phyloP scores from a whole-genome alignment of 2,888 invertebrate species.

The Ophraella communa region DNA sequence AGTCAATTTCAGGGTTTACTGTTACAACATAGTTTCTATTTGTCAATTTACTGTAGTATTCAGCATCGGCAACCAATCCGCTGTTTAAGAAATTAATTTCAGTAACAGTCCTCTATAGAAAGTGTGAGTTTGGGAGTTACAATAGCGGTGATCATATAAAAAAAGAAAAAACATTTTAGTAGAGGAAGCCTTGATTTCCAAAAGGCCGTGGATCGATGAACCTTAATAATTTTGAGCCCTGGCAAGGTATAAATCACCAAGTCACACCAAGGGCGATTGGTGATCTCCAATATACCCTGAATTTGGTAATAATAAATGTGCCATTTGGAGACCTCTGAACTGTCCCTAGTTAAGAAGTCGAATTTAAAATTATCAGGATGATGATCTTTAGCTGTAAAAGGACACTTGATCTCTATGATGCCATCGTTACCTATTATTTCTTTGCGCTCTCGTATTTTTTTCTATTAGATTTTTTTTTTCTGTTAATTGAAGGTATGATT shows the following conservation, averaged over 20 bases:
- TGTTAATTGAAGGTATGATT: neutral
- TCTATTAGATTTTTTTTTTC: neutral
- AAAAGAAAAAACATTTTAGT: constrained; percentile 4
- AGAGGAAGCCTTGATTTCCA: neutral
- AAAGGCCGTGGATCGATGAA: too few relatives aligned
- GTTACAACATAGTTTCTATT: too few relatives aligned
- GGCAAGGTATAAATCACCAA: neutral
- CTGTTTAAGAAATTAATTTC: too few relatives aligned
- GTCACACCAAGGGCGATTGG: too few relatives aligned
- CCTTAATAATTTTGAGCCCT: too few relatives aligned
- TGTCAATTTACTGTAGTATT: neutral
- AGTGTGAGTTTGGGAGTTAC: too few relatives aligned
- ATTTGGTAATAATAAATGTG: too few relatives aligned
- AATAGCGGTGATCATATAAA: too few relatives aligned
- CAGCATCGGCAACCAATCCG: neutral
- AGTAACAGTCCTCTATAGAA: neutral
- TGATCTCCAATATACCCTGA: too few relatives aligned
- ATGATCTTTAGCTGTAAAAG: neutral
- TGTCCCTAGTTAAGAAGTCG: constrained; percentile 7
- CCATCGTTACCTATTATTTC: neutral
- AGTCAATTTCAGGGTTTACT: too few relatives aligned
- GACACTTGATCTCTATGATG: constrained; percentile 4
- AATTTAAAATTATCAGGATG: constrained; percentile 2
- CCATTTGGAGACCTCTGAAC: too few relatives aligned
- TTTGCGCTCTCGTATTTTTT: constrained; percentile 3